These are phyloP conservation scores for Oreochromis aureus DNA, from an alignment of 2,113 vertebrate genomes.

Conservation along the genomic window DNA sequence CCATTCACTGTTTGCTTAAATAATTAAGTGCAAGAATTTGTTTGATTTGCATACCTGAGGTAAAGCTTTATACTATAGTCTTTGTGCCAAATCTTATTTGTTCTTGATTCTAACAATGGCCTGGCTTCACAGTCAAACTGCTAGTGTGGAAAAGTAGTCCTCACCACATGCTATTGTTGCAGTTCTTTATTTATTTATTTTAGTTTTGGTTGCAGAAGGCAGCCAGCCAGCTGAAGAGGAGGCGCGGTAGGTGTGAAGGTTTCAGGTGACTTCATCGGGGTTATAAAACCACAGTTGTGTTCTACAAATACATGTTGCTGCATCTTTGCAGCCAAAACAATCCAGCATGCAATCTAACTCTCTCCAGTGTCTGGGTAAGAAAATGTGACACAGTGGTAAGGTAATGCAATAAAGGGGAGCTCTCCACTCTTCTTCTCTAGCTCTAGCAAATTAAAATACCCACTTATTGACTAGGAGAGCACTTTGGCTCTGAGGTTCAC, in stretches of 20 bases:
- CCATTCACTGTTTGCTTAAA: background rate
- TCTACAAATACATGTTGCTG: background rate
- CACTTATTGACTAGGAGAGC: conserved; percentile 55
- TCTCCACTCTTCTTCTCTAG: conserved; percentile 15
- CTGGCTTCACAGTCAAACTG: background rate
- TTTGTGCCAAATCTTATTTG: background rate
- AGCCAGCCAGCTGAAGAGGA: background rate
- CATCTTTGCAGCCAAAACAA: background rate
- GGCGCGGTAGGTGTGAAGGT: background rate
- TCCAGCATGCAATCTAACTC: background rate
- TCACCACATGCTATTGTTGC: background rate
- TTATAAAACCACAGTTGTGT: background rate
- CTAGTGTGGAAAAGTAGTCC: background rate
- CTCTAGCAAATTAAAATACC: conserved; percentile 37
- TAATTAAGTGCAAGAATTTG: background rate
- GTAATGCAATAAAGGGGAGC: conserved; percentile 31
- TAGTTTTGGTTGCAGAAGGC: background rate
- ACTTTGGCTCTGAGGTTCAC: conserved; percentile 41
- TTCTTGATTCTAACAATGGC: background rate
- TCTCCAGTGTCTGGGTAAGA: background rate
- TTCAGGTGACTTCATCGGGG: background rate
- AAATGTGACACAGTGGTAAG: background rate
- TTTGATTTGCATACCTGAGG: background rate
- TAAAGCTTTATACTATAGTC: background rate
- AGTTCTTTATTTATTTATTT: background rate